A percentile compares a stretch with the other conserved stretches of the same genome.
Evolutionary conservation across 2,113 vertebrate genomes (phyloP).

Genomic region (Falco punctatus): DNA sequence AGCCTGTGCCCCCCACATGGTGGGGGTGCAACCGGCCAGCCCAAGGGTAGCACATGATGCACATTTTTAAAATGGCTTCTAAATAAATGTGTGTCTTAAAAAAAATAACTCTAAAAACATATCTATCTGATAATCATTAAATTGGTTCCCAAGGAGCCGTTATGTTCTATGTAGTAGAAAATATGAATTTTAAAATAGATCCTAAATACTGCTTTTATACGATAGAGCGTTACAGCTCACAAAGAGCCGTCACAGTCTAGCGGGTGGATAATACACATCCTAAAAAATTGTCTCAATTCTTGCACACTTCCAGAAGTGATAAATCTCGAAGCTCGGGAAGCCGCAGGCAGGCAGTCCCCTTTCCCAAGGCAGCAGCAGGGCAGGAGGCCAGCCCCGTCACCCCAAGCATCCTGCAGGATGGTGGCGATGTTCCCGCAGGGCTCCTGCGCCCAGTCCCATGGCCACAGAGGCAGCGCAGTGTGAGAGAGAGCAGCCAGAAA

Average conservation of each 20-base stretch:
- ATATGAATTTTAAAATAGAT: slow-evolving; percentile 44
- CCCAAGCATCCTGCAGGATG: accelerated
- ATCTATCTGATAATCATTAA: background rate
- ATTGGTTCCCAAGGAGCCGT: slow-evolving; percentile 47
- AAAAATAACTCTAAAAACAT: background rate
- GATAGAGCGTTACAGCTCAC: background rate
- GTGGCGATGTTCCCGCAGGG: accelerated
- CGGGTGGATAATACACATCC: background rate
- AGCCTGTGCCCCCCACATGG: too few relatives aligned
- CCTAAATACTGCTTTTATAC: slow-evolving; percentile 35
- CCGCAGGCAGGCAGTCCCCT: background rate
- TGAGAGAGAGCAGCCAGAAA: background rate
- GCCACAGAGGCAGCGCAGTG: background rate
- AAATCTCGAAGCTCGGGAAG: background rate
- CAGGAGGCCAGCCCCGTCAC: background rate
- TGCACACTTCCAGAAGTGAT: background rate
- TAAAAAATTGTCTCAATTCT: background rate
- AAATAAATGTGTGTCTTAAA: background rate
- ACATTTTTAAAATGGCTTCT: background rate
- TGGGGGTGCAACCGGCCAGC: too few relatives aligned
- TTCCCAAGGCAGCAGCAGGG: accelerated
- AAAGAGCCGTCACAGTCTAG: slow-evolving; percentile 37
- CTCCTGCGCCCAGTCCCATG: accelerated
- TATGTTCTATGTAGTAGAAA: slow-evolving; percentile 58
- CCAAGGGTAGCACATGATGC: accelerated